Evolutionary conservation across 2,888 invertebrate species (phyloP).

Genomic region (Synanthedon formicaeformis): DNA sequence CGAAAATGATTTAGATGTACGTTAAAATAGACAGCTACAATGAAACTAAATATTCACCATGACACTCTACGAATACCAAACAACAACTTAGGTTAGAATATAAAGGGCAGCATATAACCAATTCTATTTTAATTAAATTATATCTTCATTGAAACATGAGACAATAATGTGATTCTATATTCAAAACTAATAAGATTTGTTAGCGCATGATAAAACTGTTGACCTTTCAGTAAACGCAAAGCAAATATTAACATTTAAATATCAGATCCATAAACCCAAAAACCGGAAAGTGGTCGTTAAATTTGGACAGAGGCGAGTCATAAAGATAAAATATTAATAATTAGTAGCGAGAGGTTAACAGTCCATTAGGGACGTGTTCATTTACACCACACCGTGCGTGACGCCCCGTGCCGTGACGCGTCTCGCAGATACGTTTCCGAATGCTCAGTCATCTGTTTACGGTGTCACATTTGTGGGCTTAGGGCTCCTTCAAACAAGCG

Average conservation of each 20-base stretch:
- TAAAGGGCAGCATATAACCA: too few species aligned
- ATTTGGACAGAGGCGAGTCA: conserved; percentile 38
- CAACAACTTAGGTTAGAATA: too few species aligned
- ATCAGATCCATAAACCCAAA: conserved; percentile 32
- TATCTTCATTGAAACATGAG: conserved; percentile 13
- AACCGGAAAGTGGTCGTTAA: conserved; percentile 59
- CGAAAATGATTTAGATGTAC: conserved; percentile 44
- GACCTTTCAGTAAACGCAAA: conserved; percentile 50
- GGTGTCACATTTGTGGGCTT: conserved; percentile 7
- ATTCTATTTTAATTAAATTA: conserved; percentile 4
- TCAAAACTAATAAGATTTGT: conserved; percentile 26
- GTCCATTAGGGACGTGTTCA: conserved; percentile 47
- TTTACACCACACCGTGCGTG: conserved; percentile 25
- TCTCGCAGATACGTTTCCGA: conserved; percentile 13
- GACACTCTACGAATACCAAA: too few species aligned
- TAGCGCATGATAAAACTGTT: conserved; percentile 34
- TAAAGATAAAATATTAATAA: conserved; percentile 66
- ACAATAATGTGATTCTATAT: conserved; percentile 36
- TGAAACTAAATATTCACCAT: conserved; percentile 9
- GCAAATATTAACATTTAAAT: conserved; percentile 50
- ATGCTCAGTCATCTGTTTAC: conserved; percentile 4
- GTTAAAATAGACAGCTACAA: conserved; percentile 23
- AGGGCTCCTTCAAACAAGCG: too few species aligned
- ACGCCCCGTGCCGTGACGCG: conserved; percentile 11
- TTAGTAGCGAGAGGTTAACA: conserved; percentile 50